These are phyloP conservation scores for Cynopterus sphinx DNA, from an alignment of 2,797 vertebrate species.

Conservation along the genomic window DNA sequence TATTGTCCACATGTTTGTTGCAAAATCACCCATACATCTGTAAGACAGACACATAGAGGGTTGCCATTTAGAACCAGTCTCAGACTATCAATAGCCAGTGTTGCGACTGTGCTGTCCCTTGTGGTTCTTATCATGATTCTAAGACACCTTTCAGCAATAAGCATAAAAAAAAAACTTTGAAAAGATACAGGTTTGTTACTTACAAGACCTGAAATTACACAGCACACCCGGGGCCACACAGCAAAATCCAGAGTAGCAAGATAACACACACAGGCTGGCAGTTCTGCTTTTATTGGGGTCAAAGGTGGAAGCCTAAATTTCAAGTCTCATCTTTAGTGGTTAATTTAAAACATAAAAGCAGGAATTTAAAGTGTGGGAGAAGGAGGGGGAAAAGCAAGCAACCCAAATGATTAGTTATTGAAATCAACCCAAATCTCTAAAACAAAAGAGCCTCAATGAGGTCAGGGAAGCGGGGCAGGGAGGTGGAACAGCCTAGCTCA, in stretches of 20 bases:
- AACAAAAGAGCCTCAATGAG: not conserved
- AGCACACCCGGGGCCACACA: not conserved
- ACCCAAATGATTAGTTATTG: not conserved
- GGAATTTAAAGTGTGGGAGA: not conserved
- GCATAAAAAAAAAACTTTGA: not conserved
- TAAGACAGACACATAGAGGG: not conserved
- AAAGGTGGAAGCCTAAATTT: not conserved
- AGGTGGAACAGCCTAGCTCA: not conserved
- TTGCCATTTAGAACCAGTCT: not conserved
- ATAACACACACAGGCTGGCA: not conserved
- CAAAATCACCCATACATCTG: not conserved
- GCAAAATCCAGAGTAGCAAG: not conserved
- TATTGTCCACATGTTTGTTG: not conserved
- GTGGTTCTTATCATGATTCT: not conserved
- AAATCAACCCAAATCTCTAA: not conserved
- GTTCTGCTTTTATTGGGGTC: not conserved
- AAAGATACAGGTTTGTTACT: not conserved
- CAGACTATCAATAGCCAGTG: not conserved
- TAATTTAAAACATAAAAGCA: not conserved
- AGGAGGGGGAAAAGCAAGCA: not conserved
- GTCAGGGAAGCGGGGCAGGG: too few relatives aligned
- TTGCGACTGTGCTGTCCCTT: not conserved
- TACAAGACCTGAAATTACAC: not conserved
- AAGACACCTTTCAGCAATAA: not conserved
- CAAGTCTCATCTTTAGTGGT: not conserved